These are phyloP conservation scores for Sclerodermus sp. DNA, from an alignment of 2,888 invertebrate species.

Conservation along the genomic window DNA sequence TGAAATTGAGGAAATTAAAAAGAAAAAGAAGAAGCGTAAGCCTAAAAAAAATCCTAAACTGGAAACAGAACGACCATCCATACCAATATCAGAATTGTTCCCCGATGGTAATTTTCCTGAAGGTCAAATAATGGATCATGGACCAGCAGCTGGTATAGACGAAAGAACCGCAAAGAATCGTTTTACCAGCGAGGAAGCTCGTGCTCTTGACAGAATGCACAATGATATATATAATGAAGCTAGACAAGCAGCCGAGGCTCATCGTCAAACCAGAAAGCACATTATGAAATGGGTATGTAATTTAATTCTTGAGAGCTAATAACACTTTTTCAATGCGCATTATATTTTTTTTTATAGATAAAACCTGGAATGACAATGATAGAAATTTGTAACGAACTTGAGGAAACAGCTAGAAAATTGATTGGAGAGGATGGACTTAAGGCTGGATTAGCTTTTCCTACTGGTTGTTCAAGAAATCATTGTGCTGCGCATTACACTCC, in stretches of 20 bases:
- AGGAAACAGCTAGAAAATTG: constrained; percentile 85
- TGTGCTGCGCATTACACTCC: constrained; percentile 99
- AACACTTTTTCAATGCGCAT: constrained; percentile 1
- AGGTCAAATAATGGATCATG: constrained; percentile 88
- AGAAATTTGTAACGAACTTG: constrained; percentile 95
- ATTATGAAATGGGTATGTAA: constrained; percentile 82
- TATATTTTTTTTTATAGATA: constrained; percentile 53
- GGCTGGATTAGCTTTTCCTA: constrained; percentile 94
- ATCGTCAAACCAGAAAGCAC: constrained; percentile 88
- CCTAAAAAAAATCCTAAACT: constrained; percentile 59
- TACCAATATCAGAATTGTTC: constrained; percentile 83
- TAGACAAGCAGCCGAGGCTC: constrained; percentile 95
- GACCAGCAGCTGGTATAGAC: constrained; percentile 70
- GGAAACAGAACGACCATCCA: constrained; percentile 84
- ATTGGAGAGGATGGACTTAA: constrained; percentile 95
- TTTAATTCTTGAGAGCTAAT: too few species aligned
- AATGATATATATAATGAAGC: constrained; percentile 94
- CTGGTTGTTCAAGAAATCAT: constrained; percentile 97
- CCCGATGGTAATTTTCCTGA: constrained; percentile 84
- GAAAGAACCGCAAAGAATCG: constrained; percentile 85
- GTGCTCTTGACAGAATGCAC: constrained; percentile 86
- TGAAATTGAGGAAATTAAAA: constrained; percentile 65
- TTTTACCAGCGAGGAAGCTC: constrained; percentile 83
- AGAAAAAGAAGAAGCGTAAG: constrained; percentile 65
- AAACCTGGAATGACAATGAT: constrained; percentile 99